phyloP scores from a whole-genome alignment of 1,140 invertebrate genomes.

The Leptinotarsa defecta region DNA sequence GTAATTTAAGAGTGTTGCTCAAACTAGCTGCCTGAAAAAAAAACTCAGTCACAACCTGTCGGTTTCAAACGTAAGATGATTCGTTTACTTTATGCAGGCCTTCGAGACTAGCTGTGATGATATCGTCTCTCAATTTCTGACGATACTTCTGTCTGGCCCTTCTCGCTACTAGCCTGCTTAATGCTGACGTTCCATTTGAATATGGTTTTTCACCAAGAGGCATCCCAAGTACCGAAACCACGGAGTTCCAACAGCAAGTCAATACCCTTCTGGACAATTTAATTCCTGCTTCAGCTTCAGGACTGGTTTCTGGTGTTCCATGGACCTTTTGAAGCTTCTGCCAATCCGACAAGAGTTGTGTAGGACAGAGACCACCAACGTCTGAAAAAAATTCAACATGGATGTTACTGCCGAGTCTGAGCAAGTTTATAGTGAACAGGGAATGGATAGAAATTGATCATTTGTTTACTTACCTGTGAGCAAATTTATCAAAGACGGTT shows the following conservation, averaged over 20 bases:
- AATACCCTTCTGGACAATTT: constrained; percentile 72
- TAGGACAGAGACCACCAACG: constrained; percentile 79
- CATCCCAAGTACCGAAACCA: constrained; percentile 84
- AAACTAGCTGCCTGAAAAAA: constrained; percentile 69
- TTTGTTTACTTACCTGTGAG: constrained; percentile 68
- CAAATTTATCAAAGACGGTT: constrained; percentile 75
- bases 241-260: constrained; percentile 88
- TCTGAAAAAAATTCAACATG: constrained; percentile 62
- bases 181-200: constrained; percentile 58
- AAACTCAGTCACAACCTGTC: background rate
- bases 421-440: background rate
- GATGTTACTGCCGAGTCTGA: background rate
- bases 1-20: constrained; percentile 76
- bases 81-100: constrained; percentile 81
- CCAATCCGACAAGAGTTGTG: constrained; percentile 83
- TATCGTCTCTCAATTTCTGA: constrained; percentile 67
- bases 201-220: constrained; percentile 68
- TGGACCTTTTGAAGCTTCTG: constrained; percentile 76
- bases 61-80: background rate
- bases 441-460: background rate
- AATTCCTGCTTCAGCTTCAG: constrained; percentile 71
- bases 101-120: constrained; percentile 85
- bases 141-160: constrained; percentile 60
- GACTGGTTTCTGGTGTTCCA: constrained; percentile 65
- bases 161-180: constrained; percentile 52